These are phyloP conservation scores for Xestia xanthographa DNA, from an alignment of 2,888 invertebrate species.

Conservation along the genomic window DNA sequence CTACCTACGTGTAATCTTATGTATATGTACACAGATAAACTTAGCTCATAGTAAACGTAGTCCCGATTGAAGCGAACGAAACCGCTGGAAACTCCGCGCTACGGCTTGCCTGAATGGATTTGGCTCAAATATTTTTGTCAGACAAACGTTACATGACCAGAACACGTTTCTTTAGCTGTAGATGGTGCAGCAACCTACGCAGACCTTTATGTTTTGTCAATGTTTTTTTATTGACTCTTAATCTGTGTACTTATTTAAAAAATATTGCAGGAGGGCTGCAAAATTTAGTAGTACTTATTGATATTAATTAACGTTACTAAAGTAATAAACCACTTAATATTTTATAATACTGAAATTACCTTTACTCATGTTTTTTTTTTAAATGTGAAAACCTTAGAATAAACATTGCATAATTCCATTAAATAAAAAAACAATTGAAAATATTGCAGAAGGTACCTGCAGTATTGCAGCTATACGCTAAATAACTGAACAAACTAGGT, in stretches of 20 bases:
- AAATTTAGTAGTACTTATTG: background rate
- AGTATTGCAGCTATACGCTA: conserved; percentile 20
- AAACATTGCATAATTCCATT: too few species aligned
- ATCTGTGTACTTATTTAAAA: background rate
- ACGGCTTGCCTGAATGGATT: conserved; percentile 3
- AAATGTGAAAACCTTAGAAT: background rate
- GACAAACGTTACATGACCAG: conserved; percentile 2
- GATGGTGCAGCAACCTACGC: background rate
- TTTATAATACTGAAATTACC: background rate
- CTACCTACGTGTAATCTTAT: conserved; percentile 81
- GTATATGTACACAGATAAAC: conserved; percentile 63
- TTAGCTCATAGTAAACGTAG: conserved; percentile 50
- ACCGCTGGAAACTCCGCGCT: conserved; percentile 14
- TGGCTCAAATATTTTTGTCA: conserved; percentile 19
- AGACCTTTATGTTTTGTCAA: background rate
- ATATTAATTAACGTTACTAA: background rate
- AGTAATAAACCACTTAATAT: background rate
- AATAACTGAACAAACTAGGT: conserved; percentile 25
- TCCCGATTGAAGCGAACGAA: conserved; percentile 35
- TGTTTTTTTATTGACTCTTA: background rate
- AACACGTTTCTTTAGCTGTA: conserved; percentile 2
- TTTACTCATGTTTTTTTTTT: background rate
- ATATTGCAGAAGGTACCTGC: conserved; percentile 6
- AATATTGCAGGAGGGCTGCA: too few species aligned
- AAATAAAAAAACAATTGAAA: background rate